Conservation (phyloP, 2,888 invertebrate genomes). For the Ellobium chinense region DNA sequence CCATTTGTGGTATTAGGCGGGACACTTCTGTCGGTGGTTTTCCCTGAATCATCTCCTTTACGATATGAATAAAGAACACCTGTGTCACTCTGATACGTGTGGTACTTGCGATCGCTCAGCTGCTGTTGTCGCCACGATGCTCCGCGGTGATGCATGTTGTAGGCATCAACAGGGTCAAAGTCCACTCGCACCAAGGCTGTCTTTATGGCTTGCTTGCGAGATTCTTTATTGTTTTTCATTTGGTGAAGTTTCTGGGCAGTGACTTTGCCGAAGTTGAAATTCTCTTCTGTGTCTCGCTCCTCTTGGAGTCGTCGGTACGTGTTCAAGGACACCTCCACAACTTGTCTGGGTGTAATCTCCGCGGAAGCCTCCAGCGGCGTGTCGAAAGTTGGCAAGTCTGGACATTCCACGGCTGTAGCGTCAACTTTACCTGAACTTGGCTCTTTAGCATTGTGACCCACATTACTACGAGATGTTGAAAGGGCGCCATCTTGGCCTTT, state of each 20-base stretch:
- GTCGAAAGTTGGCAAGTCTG: background rate
- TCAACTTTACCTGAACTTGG: background rate
- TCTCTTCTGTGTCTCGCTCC: slow-evolving; percentile 1
- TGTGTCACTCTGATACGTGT: background rate
- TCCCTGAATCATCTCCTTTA: background rate
- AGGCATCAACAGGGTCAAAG: background rate
- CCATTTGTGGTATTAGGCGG: background rate
- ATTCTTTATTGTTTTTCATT: background rate
- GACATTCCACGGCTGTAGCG: background rate
- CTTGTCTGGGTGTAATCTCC: background rate
- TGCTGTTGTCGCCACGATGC: background rate
- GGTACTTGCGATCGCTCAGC: too few relatives aligned
- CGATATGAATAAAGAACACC: background rate
- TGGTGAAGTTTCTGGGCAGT: slow-evolving; percentile 9
- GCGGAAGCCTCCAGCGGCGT: background rate
- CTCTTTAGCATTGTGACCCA: background rate
- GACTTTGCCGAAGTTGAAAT: background rate
- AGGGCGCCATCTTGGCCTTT: background rate
- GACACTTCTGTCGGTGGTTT: background rate
- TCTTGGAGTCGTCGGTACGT: background rate
- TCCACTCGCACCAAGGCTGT: slow-evolving; percentile 12
- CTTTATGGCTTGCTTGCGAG: background rate
- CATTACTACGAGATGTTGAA: background rate
- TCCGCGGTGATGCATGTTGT: background rate
- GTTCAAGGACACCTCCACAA: background rate